Base-by-base conservation (phyloP, 2,797 vertebrate species). In the Smutsia gigantea region DNA sequence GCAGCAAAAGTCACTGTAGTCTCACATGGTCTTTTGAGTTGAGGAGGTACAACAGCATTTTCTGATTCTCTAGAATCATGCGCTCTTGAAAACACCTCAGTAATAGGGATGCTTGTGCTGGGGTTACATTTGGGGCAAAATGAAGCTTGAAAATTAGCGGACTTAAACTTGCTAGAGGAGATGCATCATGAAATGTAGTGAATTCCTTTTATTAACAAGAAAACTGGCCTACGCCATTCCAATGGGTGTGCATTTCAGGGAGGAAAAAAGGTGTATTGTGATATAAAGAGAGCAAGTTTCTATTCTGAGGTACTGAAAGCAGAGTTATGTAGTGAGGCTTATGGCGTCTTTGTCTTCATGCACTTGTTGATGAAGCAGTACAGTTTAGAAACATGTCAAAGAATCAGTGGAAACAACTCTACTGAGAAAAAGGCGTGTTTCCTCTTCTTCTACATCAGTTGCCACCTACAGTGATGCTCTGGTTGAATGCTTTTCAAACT, bases 241-340 rank as follows among this genome's bases (percentile, higher is more conserved):
- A 85, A 68, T 34, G 4, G 10, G 0, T 39, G 2, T 66, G 27
- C 5, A 63, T 91, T 86, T 90, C 27, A 17, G 29, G 23, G n/a
- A 90, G 13, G 15, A 53, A 69, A 87, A 85, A 66, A 92, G 23
- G 17, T 2, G 74, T 74, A 13, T 53, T 79, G 4, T 68, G 9
- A 79, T 66, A 7, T 21, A 71, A 74, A 90, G 31, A 75, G 91
- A 72, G 29, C 13, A 90, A 74, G 68, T 4, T 59, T 93, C 14
- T 92, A 31, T 93, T 71, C 81, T 95, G 69, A 83, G 46, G 11
- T 57, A 17, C 88, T 82, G 42, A 89, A 89, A 88, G 77, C n/a
- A 84, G 13, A 51, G 15, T 75, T 93, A 39, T 61, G 61, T 10
- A 75, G n/a, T 25, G 39, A 83, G n/a, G 5, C 29, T 88, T 39